Conservation (phyloP, 2,888 invertebrate species). For the Nebria brevicollis region DNA sequence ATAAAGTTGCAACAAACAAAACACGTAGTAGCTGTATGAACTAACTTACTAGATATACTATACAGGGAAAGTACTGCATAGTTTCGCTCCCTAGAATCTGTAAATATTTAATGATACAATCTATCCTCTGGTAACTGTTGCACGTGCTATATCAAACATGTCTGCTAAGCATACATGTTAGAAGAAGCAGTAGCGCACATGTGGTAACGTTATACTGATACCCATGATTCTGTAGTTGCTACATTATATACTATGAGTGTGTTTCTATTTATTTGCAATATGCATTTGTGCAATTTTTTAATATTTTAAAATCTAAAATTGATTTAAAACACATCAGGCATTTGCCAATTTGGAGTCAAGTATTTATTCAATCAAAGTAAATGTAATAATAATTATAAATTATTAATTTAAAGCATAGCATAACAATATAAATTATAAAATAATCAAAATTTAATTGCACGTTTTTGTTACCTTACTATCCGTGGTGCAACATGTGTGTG, state of each 20-base stretch:
- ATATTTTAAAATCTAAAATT: no score
- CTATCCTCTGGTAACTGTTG: slow-evolving; percentile 22
- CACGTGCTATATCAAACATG: slow-evolving; percentile 11
- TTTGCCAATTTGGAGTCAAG: no score
- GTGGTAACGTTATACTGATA: background rate
- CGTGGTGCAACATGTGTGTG: background rate
- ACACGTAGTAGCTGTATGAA: background rate
- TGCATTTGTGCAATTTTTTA: no score
- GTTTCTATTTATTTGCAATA: no score
- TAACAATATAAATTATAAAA: no score
- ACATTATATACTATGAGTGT: no score
- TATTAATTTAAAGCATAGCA: no score
- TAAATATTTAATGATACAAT: slow-evolving; percentile 38
- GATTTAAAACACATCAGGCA: no score
- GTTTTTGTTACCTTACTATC: background rate
- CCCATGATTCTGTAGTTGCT: background rate
- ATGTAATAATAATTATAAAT: no score
- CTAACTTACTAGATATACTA: background rate
- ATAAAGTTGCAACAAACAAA: background rate
- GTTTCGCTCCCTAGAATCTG: slow-evolving; percentile 29
- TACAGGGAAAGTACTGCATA: background rate
- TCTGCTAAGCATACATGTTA: background rate
- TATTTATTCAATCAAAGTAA: no score
- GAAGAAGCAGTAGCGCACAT: background rate
- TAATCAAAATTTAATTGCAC: background rate